A percentile compares a stretch with the other conserved stretches of the same genome.
Evolutionary conservation across 1,140 invertebrate species (phyloP).

Genomic region (Drosophila sp.): DNA sequence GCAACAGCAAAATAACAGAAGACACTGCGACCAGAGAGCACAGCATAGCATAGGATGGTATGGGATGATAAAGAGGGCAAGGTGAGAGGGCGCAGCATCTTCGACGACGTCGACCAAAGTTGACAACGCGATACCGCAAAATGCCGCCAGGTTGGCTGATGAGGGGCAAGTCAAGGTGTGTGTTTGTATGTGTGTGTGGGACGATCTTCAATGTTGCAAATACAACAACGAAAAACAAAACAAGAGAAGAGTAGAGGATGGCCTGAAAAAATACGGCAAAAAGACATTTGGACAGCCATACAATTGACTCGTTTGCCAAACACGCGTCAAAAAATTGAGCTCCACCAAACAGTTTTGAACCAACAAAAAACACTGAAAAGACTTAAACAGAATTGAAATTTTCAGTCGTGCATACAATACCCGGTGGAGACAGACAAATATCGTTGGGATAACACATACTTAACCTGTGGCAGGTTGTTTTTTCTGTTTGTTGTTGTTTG

Average conservation of each 20-base stretch:
- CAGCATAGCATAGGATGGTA: slow-evolving; percentile 9
- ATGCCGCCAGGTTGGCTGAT: slow-evolving; percentile 35
- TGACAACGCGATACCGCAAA: slow-evolving; percentile 57
- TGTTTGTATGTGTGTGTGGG: slow-evolving; percentile 56
- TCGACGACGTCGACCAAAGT: slow-evolving; percentile 36
- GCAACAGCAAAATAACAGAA: slow-evolving; percentile 44
- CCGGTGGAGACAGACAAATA: background rate
- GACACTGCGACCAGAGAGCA: slow-evolving; percentile 5
- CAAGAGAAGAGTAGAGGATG: slow-evolving; percentile 10
- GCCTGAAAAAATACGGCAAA: slow-evolving; percentile 12
- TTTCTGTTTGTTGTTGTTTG: too few species aligned
- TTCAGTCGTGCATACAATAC: background rate
- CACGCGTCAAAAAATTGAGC: slow-evolving; percentile 54
- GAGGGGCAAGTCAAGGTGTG: slow-evolving; percentile 57
- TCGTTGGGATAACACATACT: slow-evolving; percentile 7
- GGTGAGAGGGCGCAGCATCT: slow-evolving; percentile 75
- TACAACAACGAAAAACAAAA: slow-evolving; percentile 23
- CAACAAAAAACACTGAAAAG: background rate
- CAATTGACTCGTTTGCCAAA: slow-evolving; percentile 73
- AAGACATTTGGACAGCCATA: slow-evolving; percentile 67
- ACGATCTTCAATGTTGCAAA: slow-evolving; percentile 67
- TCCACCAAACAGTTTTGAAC: slow-evolving; percentile 8
- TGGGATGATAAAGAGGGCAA: slow-evolving; percentile 20
- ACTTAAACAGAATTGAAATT: background rate
- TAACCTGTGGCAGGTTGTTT: slow-evolving; percentile 9